phyloP scores from a whole-genome alignment of 53 echinoderm and acorn worm species.

The Pentamera pediparva region DNA sequence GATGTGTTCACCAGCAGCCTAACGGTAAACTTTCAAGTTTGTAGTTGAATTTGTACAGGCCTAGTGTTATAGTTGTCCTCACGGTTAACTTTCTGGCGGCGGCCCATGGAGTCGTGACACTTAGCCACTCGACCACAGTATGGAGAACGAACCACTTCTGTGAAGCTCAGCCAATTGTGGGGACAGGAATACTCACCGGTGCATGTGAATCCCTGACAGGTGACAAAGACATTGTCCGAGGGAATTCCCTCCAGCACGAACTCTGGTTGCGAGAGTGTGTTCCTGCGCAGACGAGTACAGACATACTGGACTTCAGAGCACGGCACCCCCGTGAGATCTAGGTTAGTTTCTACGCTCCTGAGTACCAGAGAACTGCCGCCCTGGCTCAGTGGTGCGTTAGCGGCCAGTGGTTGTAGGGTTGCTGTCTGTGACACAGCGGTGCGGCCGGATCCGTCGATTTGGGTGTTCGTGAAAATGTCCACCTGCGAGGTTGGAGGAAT shows the following conservation, averaged over 20 bases:
- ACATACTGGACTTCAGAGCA: slow-evolving; percentile 70
- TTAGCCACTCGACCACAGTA: too few relatives aligned
- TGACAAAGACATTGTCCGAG: slow-evolving; percentile 21
- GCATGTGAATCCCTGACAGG: slow-evolving; percentile 50
- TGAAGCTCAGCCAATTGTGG: neutral
- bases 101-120: too few relatives aligned
- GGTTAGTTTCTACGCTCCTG: slow-evolving; percentile 15
- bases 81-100: too few relatives aligned
- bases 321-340: slow-evolving; percentile 55
- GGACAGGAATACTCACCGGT: slow-evolving; percentile 44
- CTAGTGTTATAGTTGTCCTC: too few relatives aligned
- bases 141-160: too few relatives aligned
- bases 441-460: slow-evolving; percentile 32
- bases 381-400: slow-evolving; percentile 37
- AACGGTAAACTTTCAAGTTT: too few relatives aligned
- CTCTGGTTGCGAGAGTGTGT: slow-evolving; percentile 48
- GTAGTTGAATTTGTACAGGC: too few relatives aligned
- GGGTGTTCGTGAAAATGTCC: slow-evolving; percentile 47
- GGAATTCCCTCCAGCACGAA: slow-evolving; percentile 58
- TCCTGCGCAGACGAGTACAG: slow-evolving; percentile 56
- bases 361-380: slow-evolving; percentile 43
- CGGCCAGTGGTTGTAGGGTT: slow-evolving; percentile 29
- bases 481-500: slow-evolving; percentile 57
- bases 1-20: too few relatives aligned
- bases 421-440: slow-evolving; percentile 5